Evolutionary conservation across 1,140 invertebrate genomes (phyloP), one percentile per base, ranked within the genome.

Genomic region (Zaprionus gabonicus): DNA sequence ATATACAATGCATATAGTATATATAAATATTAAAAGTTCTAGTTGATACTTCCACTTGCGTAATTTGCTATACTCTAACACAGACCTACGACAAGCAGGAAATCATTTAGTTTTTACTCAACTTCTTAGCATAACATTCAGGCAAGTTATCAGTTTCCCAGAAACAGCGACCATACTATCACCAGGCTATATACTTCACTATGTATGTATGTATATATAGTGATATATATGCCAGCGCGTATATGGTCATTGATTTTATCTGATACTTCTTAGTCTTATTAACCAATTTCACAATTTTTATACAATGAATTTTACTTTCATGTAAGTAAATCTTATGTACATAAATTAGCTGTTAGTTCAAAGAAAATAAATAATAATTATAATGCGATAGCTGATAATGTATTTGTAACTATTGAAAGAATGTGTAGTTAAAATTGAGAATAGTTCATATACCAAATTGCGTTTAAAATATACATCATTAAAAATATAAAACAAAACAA

Each of bases 291-390:
- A 71, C 58, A 65, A 75, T 60, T 75, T 83, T 80, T 80, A 66
- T 69, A 82, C 55, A 67, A 77, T 57, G 60, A 73, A 78, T 80
- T 83, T 88, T 84, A 78, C 80, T 75, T 78, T 62, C 27, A 38
- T 82, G 71, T 88, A 87, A 87, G 80, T 78, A 71, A 79, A 74
- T 67, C 72, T 70, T 74, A 46, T 87, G 84, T 87, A 86, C 27
- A 87, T 85, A 86, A 53, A 59, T 60, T 83, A 83, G 71, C 31
- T 51, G 15, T 28, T 80, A 86, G 60, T 5, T 41, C 5, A 46
- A 46, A 0, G 17, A 9, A 34, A 34, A 53, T 71, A 36, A 17
- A 75, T 36, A 38, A 70, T 67, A 57, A 72, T 70, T 82, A 72
- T 59, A 71, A 77, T 25, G n/a, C 6, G 5, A 44, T 83, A 84